Percentiles rank a stretch among this genome's conserved stretches.
phyloP scores from a whole-genome alignment of 2,113 vertebrate genomes.

The Tauraco erythrolophus region DNA sequence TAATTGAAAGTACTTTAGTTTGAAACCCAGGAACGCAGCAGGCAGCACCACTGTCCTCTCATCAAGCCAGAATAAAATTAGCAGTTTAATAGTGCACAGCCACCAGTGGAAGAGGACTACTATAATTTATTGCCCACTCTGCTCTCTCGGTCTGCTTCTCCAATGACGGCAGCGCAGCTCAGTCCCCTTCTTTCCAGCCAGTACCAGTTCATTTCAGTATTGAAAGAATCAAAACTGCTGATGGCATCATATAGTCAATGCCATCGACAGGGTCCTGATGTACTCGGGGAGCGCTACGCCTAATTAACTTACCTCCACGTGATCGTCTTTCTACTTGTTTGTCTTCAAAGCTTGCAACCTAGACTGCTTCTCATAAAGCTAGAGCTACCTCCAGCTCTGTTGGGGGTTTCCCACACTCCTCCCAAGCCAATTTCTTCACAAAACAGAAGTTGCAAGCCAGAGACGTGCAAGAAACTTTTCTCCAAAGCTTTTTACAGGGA shows the following conservation, averaged over 20 bases:
- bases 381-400: not conserved
- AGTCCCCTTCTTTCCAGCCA: not conserved
- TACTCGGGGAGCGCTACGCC: not conserved
- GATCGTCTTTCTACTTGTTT: not conserved
- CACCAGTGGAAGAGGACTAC: not conserved
- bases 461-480: fast-evolving
- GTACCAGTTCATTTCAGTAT: not conserved
- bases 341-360: not conserved
- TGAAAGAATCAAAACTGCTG: not conserved
- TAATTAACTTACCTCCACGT: not conserved
- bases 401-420: not conserved
- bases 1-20: not conserved
- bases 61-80: not conserved
- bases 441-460: not conserved
- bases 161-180: not conserved
- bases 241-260: not conserved
- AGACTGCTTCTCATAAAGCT: not conserved
- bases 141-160: not conserved
- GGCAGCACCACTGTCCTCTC: not conserved
- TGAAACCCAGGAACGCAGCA: not conserved
- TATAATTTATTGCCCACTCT: not conserved
- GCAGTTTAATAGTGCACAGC: not conserved
- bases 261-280: not conserved
- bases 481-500: not conserved
- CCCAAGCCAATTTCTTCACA: not conserved